Conservation (phyloP, 2,113 vertebrate genomes). For the Malurus melanocephalus region DNA sequence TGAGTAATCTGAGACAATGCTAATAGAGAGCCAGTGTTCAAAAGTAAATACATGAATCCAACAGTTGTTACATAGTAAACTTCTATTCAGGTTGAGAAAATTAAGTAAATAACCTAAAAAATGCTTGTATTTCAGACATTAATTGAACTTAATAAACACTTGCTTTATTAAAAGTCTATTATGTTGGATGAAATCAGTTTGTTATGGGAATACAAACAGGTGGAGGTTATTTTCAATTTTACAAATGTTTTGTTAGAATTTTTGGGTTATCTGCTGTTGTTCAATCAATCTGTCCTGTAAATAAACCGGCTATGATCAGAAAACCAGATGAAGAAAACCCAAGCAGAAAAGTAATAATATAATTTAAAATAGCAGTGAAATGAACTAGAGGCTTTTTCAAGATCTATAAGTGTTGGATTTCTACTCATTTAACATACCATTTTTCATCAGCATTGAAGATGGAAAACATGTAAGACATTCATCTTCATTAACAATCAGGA, state of each 20-base stretch:
- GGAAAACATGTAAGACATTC: neutral
- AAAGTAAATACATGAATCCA: neutral
- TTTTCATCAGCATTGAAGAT: neutral
- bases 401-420: neutral
- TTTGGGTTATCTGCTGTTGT: neutral
- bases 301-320: neutral
- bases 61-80: neutral
- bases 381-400: neutral
- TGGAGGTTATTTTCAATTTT: neutral
- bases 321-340: neutral
- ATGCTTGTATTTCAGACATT: neutral
- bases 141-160: neutral
- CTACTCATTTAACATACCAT: neutral
- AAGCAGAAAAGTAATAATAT: neutral
- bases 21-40: neutral
- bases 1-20: neutral
- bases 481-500: slow-evolving; percentile 38
- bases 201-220: neutral
- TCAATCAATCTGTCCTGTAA: neutral
- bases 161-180: neutral
- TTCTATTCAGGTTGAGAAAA: neutral
- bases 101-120: neutral
- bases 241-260: neutral
- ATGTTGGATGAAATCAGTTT: neutral
- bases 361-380: neutral